Evolutionary conservation across 2,113 vertebrate genomes (phyloP).

Genomic region (Anarrhichthys ocellatus): DNA sequence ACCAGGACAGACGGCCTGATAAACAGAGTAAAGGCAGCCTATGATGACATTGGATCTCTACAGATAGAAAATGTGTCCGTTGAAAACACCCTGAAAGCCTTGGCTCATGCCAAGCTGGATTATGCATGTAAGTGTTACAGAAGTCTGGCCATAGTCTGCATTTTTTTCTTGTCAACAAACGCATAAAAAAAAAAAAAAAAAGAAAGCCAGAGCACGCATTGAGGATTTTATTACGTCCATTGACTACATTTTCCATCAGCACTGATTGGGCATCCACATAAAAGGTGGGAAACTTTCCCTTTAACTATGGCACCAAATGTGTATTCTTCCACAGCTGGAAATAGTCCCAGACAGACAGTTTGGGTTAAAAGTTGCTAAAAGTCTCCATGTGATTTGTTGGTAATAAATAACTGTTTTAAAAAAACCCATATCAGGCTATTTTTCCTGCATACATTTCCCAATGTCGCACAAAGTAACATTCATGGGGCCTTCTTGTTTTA

Average conservation of each 20-base stretch:
- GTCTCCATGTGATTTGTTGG: too few relatives aligned
- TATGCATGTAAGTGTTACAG: conserved; percentile 86
- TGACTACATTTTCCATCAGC: too few relatives aligned
- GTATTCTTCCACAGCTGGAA: too few relatives aligned
- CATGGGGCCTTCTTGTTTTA: not conserved
- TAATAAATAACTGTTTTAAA: too few relatives aligned
- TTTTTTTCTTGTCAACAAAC: not conserved
- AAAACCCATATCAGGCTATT: not conserved
- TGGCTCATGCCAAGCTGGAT: conserved; percentile 89
- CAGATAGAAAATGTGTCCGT: conserved; percentile 85
- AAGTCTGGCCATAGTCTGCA: not conserved
- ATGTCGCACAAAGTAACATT: not conserved
- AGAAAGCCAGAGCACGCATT: too few relatives aligned
- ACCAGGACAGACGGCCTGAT: conserved; percentile 87
- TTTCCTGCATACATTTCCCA: not conserved
- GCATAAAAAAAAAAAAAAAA: too few relatives aligned
- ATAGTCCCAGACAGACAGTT: too few relatives aligned
- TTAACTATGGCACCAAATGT: too few relatives aligned
- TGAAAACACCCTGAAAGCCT: conserved; percentile 87
- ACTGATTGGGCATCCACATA: too few relatives aligned
- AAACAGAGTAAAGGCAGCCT: conserved; percentile 85
- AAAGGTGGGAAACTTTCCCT: too few relatives aligned
- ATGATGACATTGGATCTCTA: conserved; percentile 86
- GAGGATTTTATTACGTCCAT: too few relatives aligned
- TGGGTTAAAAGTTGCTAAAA: too few relatives aligned